Base-by-base conservation (phyloP, 1,140 invertebrate species). In the Antheraea mylitta region DNA sequence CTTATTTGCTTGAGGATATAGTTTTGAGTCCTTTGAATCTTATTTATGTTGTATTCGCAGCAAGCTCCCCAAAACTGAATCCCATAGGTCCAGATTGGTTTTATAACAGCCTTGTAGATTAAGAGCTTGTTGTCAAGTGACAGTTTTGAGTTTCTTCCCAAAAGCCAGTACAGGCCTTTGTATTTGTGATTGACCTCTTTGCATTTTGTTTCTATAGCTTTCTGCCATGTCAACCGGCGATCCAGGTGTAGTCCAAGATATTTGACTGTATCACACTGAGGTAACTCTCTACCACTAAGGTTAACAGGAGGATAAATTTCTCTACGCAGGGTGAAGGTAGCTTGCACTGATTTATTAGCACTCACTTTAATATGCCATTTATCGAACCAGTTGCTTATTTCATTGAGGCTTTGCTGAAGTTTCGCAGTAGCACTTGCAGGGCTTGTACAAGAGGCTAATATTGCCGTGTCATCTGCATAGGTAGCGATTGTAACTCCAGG, bases 341-440 rank as follows among this genome's bases (percentile, higher is more conserved):
- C 63, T 37, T 76, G 65, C 0, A 53, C 42, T 7, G 68, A 75
- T 48, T 75, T 75, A 0, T 22, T 16, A 6, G 37, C 66, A 58
- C 66, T 75, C 4, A 58, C 45, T 42, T 37, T 53, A 3, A 72
- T 70, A 30, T 68, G 58, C 74, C 70, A 75, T 30, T 69, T 73
- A 13, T 58, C 22, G 3, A 72, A 37, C 75, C 71, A 76, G 11
- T 59, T 18, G 3, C 64, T 30, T 8, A 63, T 68, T 45, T 66
- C 19, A 18, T 70, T 30, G 22, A 30, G 22, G 22, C 22, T 30
- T 30, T 30, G 22, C 22, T 30, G 22, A 30, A 30, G 22, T 30
- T 30, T 30, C 22, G 22, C 22, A 30, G 22, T 30, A 30, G 22
- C 22, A 30, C 22, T 4, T 30, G 8, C n/a, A 71, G 18, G 8